Evolutionary conservation across 2,113 vertebrate genomes (phyloP), one percentile per base, ranked within the genome.

Genomic region (Steatornis caripensis): DNA sequence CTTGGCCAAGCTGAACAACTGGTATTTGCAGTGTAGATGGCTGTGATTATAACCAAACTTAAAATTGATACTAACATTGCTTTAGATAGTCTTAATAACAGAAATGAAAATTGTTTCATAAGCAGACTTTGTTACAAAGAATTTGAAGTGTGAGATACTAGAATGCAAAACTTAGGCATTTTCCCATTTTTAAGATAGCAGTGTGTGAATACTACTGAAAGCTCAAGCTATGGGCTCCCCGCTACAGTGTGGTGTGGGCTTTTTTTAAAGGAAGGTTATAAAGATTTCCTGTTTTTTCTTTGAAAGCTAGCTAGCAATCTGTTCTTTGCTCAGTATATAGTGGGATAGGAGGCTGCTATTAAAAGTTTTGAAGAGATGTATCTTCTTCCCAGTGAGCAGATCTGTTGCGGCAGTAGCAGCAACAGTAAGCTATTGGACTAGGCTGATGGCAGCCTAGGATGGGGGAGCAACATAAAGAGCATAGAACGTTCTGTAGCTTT

Each of bases 241-340:
- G 10, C 27, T 15, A 23, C 15, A 65, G 8, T 5, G 29, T 24
- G 6, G 36, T 62, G 27, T 69, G 45, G 8, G 1, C 0, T 41
- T 9, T 21, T 41, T 65, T 7, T 6, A 14, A 60, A 43, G 3
- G 20, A 74, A 54, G 7, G 4, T 27, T 20, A 29, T 6, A 14
- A 89, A 43, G 10, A 66, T 34, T 61, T 76, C 1, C 2, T 51
- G 16, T 6, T 4, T 66, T 66, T 37, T 29, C 5, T 84, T 70
- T 46, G 39, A 74, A 70, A 83, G 19, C 19, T 66, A 54, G 15
- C 16, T 57, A 30, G 43, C 21, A 58, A 10, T 71, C 61, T 80
- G 34, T 39, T 75, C 19, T 70, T 75, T 48, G 12, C 20, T 61
- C 15, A 53, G 2, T 54, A 15, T 53, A 34, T 23, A 15, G 15